Base-by-base conservation (phyloP, 2,797 vertebrate genomes). In the Pygocentrus nattereri region DNA sequence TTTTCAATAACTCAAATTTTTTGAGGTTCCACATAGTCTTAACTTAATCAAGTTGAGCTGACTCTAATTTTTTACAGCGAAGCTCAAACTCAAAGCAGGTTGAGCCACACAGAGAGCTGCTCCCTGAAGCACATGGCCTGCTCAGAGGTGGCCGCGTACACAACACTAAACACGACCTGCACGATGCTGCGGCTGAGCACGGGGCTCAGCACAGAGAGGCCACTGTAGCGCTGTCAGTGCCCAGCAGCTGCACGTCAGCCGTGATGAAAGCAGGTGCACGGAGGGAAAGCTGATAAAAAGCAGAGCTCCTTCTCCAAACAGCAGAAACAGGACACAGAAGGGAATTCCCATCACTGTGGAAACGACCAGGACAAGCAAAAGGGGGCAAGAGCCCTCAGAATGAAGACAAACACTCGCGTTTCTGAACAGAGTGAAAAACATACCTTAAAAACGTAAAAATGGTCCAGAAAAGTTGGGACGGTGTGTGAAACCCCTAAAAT, bases 221-320 rank as follows among this genome's bases (percentile, higher is more conserved):
- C 86, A 89, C 82, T 90, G 88, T 86, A 86, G 73, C 81, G 59
- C 83, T 84, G 85, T 56, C 74, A 78, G 85, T 74, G 78, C 77
- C 79, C 74, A 85, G 62, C 89, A 91, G 89, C 89, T 89, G 89
- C 49, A 38, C 18, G 80, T 64, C 72, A 70, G 77, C 27, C 58
- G 4, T 44, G 44, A 58, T 84, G 88, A 90, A 90, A 92, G 89
- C 90, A 92, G 86, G 86, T 88, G 86, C 67, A 86, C 85, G 87
- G 90, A 93, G 91, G 91, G 68, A 58, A 58, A 81, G 84, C 78
- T 89, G 92, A 93, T 83, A 89, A 84, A 91, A 92, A 92, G 88
- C 93, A 94, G 92, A 93, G 85, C 87, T 62, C 70, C 88, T 86
- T 78, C 87, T 82, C 56, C 59, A 80, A 90, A 90, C 85, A 89